Base-by-base conservation (phyloP, 2,888 invertebrate genomes). In the Dysmachus trigonus region DNA sequence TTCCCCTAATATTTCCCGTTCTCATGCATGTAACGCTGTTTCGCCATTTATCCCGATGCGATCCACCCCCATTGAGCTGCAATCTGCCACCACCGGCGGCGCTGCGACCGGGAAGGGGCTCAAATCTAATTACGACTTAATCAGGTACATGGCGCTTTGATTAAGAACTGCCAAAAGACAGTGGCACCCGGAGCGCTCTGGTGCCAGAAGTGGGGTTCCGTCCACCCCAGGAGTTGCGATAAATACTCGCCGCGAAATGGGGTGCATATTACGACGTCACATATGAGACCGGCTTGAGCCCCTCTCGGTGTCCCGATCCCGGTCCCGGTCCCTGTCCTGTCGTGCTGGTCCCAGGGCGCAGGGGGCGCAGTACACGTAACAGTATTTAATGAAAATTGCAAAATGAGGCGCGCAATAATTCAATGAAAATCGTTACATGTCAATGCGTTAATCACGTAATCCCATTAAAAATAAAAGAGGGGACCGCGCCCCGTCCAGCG, bases 401-500 rank as follows among this genome's bases (percentile, higher is more conserved):
- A 88, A 88, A 88, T 88, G 88, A 87, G 87, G 87, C 87, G 85
- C 83, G 83, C 87, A 87, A 88, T 88, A 92, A 92, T 92, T 92
- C 92, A 92, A 92, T 92, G 92, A 91, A 91, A 92, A 91, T 91
- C 92, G 92, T 92, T 92, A 91, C 92, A 92, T 92, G 92, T 92
- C 92, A 92, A 91, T 92, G 92, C 92, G 91, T 92, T 92, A 92
- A 92, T 92, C 92, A 91, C 89, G 91, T 92, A 92, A 92, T 92
- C 92, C 92, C 91, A 92, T 92, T 87, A 87, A 86, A 87, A 86
- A 86, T 83, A 71, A 86, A 86, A 87, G 84, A 87, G 84, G 53
- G 72, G 83, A 71, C 83, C 72, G 83, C 18, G 72, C 77, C 47
- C 83, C 72, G 83, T 10, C 33, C 38, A 77, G 83, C n/a, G 22